phyloP scores from a whole-genome alignment of 2,797 vertebrate species.

The Notolepis coatsorum region DNA sequence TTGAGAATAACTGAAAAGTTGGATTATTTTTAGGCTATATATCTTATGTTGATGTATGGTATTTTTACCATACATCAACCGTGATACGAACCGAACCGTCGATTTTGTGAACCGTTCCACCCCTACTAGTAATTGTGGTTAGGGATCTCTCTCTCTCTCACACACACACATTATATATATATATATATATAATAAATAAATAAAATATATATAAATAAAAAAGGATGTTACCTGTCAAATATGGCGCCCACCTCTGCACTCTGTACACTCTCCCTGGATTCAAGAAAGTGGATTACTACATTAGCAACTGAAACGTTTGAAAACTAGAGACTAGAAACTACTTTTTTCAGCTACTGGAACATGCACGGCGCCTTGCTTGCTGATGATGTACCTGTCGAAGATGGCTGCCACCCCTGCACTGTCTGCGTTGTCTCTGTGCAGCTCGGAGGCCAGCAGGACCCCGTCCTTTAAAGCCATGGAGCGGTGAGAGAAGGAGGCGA shows the following conservation, averaged over 20 bases:
- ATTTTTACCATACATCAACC: too few relatives aligned
- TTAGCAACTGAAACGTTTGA: neutral
- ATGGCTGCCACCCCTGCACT: conserved; percentile 94
- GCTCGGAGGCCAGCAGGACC: conserved; percentile 93
- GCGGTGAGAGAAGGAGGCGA: conserved; percentile 97
- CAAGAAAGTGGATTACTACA: conserved; percentile 20
- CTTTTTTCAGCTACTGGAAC: too few relatives aligned
- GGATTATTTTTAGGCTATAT: too few relatives aligned
- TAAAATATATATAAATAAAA: neutral
- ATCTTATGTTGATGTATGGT: too few relatives aligned
- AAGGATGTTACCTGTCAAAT: conserved; percentile 87
- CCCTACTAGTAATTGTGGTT: too few relatives aligned
- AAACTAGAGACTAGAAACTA: neutral
- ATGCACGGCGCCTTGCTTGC: too few relatives aligned
- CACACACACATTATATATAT: too few relatives aligned
- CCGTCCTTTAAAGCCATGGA: conserved; percentile 94
- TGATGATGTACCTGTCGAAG: conserved; percentile 88
- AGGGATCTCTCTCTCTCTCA: too few relatives aligned
- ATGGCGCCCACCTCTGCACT: conserved; percentile 94
- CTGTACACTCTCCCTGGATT: conserved; percentile 88
- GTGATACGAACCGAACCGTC: too few relatives aligned
- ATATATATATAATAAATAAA: too few relatives aligned
- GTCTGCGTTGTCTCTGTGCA: conserved; percentile 92
- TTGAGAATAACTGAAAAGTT: too few relatives aligned
- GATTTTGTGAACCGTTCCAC: too few relatives aligned